Conservation (phyloP, 2,888 invertebrate genomes). For the Cistogaster globosa region DNA sequence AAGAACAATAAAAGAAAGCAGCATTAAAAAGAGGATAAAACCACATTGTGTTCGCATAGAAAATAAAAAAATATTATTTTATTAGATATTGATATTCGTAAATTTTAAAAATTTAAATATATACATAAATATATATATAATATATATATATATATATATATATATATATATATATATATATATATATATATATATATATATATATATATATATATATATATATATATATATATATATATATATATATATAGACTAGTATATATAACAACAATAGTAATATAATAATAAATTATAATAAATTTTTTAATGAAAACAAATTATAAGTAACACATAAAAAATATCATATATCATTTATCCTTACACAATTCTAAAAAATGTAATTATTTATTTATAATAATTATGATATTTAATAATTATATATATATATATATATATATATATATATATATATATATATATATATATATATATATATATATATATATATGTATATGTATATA, state of each 20-base stretch:
- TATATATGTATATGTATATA: neutral
- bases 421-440: slow-evolving; percentile 25
- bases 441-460: neutral
- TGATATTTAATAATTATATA: slow-evolving; percentile 45
- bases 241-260: slow-evolving; percentile 26
- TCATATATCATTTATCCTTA: slow-evolving; percentile 57
- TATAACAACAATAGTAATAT: neutral
- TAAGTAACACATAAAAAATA: slow-evolving; percentile 16
- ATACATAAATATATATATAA: slow-evolving; percentile 7
- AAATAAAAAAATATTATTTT: slow-evolving; percentile 31
- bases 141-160: slow-evolving; percentile 32
- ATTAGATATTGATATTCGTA: slow-evolving; percentile 42
- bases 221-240: slow-evolving; percentile 22
- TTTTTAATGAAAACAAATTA: slow-evolving; percentile 70
- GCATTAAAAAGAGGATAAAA: slow-evolving; percentile 11
- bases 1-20: no score
- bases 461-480: neutral
- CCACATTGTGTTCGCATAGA: slow-evolving; percentile 56
- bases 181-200: slow-evolving; percentile 13
- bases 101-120: slow-evolving; percentile 11
- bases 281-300: slow-evolving; percentile 74
- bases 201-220: slow-evolving; percentile 32
- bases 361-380: slow-evolving; percentile 50
- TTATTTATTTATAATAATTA: no score
- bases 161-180: slow-evolving; percentile 26